Conservation (phyloP, 2,113 vertebrate genomes). For the Eleginops maclovinus region DNA sequence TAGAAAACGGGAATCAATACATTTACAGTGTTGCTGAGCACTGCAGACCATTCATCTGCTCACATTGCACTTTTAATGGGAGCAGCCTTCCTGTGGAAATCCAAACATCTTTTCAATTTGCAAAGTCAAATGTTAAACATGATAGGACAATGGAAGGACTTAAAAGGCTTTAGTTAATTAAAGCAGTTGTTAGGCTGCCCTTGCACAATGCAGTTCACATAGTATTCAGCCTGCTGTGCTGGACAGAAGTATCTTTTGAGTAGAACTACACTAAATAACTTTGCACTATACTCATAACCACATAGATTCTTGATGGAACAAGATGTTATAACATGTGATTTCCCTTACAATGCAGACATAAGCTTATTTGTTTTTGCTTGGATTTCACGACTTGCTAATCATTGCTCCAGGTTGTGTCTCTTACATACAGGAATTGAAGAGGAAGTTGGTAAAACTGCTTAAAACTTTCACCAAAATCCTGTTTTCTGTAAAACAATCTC, state of each 20-base stretch:
- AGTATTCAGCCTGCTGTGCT: constrained; percentile 9
- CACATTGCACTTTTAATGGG: constrained; percentile 72
- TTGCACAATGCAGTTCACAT: not conserved
- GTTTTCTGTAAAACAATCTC: no score
- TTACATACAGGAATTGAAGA: no score
- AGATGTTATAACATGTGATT: not conserved
- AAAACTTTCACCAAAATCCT: no score
- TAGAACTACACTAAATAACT: not conserved
- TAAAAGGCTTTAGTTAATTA: constrained; percentile 54
- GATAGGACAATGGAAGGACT: constrained; percentile 20
- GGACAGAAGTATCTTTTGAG: not conserved
- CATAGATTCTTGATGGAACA: not conserved
- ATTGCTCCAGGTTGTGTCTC: no score
- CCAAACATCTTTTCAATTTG: constrained; percentile 58
- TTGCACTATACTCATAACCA: not conserved
- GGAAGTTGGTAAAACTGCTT: no score
- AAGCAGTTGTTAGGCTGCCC: not conserved
- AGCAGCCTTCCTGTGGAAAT: constrained; percentile 61
- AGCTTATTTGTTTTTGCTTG: not conserved
- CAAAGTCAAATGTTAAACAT: constrained; percentile 61
- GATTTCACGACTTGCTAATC: not conserved
- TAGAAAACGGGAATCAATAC: constrained; percentile 76
- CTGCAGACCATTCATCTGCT: constrained; percentile 77
- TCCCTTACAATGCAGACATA: no score
- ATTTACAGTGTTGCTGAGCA: constrained; percentile 75